Evolutionary conservation across 1,140 invertebrate genomes (phyloP).

Genomic region (Cotesia glomerata): DNA sequence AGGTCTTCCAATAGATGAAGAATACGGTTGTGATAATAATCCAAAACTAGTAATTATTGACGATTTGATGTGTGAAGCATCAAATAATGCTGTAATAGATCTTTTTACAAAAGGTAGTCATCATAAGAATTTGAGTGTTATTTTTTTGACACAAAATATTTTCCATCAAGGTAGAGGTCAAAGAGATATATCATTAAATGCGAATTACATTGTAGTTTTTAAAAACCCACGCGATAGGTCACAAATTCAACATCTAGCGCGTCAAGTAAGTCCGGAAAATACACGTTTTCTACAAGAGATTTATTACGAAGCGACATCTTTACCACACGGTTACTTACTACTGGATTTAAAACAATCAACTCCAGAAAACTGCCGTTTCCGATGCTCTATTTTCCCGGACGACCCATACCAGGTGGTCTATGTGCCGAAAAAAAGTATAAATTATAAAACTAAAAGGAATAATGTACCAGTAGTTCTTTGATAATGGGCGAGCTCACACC

Average conservation of each 20-base stretch:
- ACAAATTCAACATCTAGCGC: conserved; percentile 51
- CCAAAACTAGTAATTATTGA: conserved; percentile 39
- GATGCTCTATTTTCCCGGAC: conserved; percentile 29
- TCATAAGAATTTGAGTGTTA: conserved; percentile 46
- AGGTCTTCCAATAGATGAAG: not conserved
- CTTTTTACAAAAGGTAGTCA: conserved; percentile 57
- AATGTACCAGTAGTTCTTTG: no score
- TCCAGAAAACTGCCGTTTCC: conserved; percentile 37
- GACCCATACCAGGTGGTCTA: conserved; percentile 26
- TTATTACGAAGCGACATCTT: conserved; percentile 46
- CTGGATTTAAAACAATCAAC: conserved; percentile 48
- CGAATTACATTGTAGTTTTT: conserved; percentile 37
- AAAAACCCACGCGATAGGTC: conserved; percentile 57
- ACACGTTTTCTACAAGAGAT: conserved; percentile 47
- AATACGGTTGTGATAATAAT: not conserved
- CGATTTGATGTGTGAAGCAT: conserved; percentile 55
- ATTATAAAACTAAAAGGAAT: not conserved
- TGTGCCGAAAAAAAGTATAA: conserved; percentile 28
- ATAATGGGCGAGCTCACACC: no score
- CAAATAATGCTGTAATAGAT: conserved; percentile 47
- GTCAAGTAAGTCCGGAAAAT: conserved; percentile 38
- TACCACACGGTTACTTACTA: conserved; percentile 47
- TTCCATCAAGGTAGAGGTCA: conserved; percentile 52
- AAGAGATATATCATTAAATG: conserved; percentile 52
- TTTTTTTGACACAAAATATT: conserved; percentile 57